A percentile compares a stretch with the other conserved stretches of the same genome.
Conservation (phyloP, 2,888 invertebrate species). For the Alentia gelatinosa region DNA sequence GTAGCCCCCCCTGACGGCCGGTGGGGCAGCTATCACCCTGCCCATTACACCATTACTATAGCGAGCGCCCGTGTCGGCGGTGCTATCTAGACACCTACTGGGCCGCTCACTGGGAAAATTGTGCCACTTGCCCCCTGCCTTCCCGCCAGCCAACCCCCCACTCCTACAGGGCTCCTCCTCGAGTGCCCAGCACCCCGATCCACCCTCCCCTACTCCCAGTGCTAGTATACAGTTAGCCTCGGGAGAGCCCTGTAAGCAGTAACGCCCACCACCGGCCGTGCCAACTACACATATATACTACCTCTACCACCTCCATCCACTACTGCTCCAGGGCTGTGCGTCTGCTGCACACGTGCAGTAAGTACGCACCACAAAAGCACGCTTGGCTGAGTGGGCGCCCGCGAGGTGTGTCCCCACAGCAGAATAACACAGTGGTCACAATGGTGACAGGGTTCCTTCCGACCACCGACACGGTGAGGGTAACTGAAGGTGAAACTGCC, state of each 20-base stretch:
- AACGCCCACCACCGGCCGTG: neutral
- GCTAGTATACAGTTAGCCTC: neutral
- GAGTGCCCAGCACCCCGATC: too few species aligned
- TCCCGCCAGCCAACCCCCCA: neutral
- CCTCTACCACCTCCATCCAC: neutral
- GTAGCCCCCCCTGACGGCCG: neutral
- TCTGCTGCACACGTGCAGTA: too few species aligned
- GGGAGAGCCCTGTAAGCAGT: constrained; percentile 25
- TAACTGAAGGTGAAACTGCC: too few species aligned
- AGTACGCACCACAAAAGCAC: too few species aligned
- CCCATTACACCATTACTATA: constrained; percentile 43
- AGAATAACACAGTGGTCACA: too few species aligned
- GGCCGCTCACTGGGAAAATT: constrained; percentile 48
- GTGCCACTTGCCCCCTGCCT: constrained; percentile 50
- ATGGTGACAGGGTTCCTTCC: too few species aligned
- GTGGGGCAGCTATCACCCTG: constrained; percentile 28
- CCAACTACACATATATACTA: neutral
- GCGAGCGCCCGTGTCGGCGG: constrained; percentile 5
- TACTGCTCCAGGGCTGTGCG: neutral
- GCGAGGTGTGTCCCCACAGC: too few species aligned
- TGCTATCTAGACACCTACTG: constrained; percentile 48
- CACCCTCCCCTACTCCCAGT: neutral
- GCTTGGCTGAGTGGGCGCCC: too few species aligned
- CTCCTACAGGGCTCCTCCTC: constrained; percentile 1
- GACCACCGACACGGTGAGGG: too few species aligned